Evolutionary conservation across 23 tunicate species (phyloP).

Genomic region (Phallusia fumigata): DNA sequence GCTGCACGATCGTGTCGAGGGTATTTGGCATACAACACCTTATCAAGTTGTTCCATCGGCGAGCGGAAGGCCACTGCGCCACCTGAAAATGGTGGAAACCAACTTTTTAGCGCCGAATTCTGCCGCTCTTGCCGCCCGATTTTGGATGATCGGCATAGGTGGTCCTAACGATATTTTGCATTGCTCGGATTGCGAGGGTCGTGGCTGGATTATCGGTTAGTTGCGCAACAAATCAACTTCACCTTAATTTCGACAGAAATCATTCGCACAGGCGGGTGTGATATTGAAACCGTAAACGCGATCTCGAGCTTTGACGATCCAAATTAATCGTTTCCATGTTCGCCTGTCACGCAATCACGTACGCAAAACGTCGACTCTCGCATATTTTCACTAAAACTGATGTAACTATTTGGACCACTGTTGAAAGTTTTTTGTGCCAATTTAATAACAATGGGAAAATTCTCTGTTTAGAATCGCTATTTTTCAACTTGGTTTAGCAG

Average conservation of each 20-base stretch:
- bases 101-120: background rate
- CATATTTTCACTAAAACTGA: no score
- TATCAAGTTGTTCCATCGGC: conserved; percentile 1
- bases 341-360: no score
- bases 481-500: no score
- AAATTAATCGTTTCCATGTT: background rate
- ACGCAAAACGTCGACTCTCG: no score
- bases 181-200: background rate
- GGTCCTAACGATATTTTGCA: no score
- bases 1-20: conserved; percentile 12
- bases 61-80: background rate
- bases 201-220: background rate
- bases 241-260: background rate
- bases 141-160: no score
- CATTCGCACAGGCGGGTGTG: background rate
- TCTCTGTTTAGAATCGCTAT: no score
- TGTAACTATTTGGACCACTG: no score
- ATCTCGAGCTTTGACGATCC: background rate
- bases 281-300: conserved; percentile 11
- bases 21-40: conserved; percentile 13
- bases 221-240: background rate
- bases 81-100: conserved; percentile 9
- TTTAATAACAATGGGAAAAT: no score
- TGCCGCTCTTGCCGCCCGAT: no score
- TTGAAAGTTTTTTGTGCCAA: no score